Evolutionary conservation across 2,797 vertebrate species (phyloP), one percentile per base, ranked within the genome.

Genomic region (Spheniscus humboldti): DNA sequence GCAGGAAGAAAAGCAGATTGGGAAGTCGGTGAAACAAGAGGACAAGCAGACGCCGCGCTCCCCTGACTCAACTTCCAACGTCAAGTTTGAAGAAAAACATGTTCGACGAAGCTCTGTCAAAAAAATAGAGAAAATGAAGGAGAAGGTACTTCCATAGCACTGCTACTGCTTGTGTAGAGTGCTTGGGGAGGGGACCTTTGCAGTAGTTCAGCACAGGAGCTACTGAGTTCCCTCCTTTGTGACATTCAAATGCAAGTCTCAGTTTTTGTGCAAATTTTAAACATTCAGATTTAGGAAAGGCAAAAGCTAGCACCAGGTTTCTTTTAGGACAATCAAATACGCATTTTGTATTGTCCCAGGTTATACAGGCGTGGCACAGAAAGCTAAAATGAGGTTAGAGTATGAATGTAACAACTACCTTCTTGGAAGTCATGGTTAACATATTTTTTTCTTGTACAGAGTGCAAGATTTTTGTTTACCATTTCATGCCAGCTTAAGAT

Each of bases 51-150:
- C 99, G 0, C 99, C 99, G 0, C 99, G 99, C 56, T 99, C 99
- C 35, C 99, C 99, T 0, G 99, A 99, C 97, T 98, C 99, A 3
- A 98, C 99, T 16, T 97, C 99, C 96, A 99, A 97, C 5, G 98
- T 99, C 91, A 99, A 98, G 95, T 98, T 98, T 0, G 99, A 99
- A 27, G 99, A 99, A 91, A 99, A 99, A 11, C 99, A 99, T 1
- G 99, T 99, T 57, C 98, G 99, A 3, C 98, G 99, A 60, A 99
- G 99, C 98, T 99, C 99, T 0, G 99, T 99, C 67, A 99, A 99
- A 62, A 99, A 99, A 97, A 99, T 99, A 2, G 99, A 99, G 97
- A 99, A 99, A 96, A 99, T 99, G 99, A 99, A 99, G 97, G 99
- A 99, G 97, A 99, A 99, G 99, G 99, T 99, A 91, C 50, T 55